phyloP scores from a whole-genome alignment of 2,888 invertebrate species.

The Norana najaformis region DNA sequence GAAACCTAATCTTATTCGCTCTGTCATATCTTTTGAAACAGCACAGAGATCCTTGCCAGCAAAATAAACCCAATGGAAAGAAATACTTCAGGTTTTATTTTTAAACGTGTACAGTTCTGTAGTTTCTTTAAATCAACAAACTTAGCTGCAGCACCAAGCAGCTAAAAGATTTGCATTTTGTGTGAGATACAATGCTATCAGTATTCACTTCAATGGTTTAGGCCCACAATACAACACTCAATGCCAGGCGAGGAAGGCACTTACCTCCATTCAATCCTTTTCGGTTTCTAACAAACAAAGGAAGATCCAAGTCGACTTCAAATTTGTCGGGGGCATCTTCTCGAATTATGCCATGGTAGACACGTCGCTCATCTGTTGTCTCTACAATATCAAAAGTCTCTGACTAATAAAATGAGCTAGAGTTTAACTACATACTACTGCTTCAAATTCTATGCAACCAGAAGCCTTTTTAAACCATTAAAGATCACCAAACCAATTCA shows the following conservation, averaged over 20 bases:
- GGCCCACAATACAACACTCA: not conserved
- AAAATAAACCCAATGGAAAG: too few species aligned
- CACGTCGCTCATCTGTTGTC: conserved; percentile 25
- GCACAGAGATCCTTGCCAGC: too few species aligned
- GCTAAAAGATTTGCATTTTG: too few species aligned
- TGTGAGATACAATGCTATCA: too few species aligned
- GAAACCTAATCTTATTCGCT: not conserved
- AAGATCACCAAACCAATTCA: not conserved
- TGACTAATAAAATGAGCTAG: not conserved
- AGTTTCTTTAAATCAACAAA: too few species aligned
- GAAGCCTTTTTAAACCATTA: not conserved
- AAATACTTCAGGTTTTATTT: too few species aligned
- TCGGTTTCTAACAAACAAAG: conserved; percentile 26
- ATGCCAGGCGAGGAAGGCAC: not conserved
- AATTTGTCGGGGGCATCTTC: conserved; percentile 21
- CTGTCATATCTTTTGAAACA: not conserved
- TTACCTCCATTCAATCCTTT: conserved; percentile 25
- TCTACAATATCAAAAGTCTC: not conserved
- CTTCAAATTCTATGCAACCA: not conserved
- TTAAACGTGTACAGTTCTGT: too few species aligned
- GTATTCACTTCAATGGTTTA: too few species aligned
- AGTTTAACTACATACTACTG: not conserved
- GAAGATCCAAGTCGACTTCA: conserved; percentile 25
- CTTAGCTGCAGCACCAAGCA: too few species aligned
- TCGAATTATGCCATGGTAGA: conserved; percentile 25